Base-by-base conservation (phyloP, 2,888 invertebrate genomes). In the Habroteleia sp. region DNA sequence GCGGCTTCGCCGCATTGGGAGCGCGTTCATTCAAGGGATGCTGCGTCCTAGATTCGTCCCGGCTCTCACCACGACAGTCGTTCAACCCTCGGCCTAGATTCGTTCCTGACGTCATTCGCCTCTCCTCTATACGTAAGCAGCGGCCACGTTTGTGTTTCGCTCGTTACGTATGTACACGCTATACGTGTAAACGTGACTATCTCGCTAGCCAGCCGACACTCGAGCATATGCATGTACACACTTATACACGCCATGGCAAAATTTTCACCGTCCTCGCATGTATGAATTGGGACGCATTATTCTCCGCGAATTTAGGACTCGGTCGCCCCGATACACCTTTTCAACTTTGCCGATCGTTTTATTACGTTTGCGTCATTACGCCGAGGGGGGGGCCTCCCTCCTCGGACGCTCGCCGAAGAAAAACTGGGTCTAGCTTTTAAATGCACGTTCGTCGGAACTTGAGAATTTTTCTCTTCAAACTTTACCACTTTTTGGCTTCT, bases 61-160 rank as follows among this genome's bases (percentile, higher is more conserved):
- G 81, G 82, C 80, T 65, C 72, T 79, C 77, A 83, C 85, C 84
- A 81, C 80, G 83, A 81, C 83, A 86, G 86, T 87, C 87, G 85
- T 87, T 87, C 87, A 87, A 87, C 87, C 84, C 86, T 82, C 85
- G 86, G 82, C 86, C 87, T 86, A 86, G 84, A 83, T 87, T 83
- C 80, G 75, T 78, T 76, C 69, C 83, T 85, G 85, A 85, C 86
- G 85, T 85, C 86, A 85, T 82, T 74, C 68, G 50, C 68, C 60
- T 65, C 69, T 74, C 62, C 46, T 77, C 66, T 44, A 46, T 66
- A 54, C 68, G 66, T 58, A 54, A 58, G 69, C 72, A 52, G 50
- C 33, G 48, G 62, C 37, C 35, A 41, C 63, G 27, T 58, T 63
- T 42, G 69, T 63, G 58, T 68, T 56, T 10, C 52, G 48, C 31